phyloP scores from a whole-genome alignment of 30 jellyfish, hydroid and myxozoan species.

The Pelagia noctiluca region DNA sequence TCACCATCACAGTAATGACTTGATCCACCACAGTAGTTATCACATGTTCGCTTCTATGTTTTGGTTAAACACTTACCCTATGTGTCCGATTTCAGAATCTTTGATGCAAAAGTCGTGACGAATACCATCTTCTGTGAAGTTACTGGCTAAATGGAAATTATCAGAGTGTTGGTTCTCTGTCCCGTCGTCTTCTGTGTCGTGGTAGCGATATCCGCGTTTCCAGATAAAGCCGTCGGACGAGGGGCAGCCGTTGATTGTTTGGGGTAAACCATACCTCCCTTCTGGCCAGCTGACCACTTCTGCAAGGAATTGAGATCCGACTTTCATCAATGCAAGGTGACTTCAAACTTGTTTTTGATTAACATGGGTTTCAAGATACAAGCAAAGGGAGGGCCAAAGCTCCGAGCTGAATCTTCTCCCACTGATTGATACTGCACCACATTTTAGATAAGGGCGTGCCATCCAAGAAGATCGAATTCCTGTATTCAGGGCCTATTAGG shows the following conservation, averaged over 20 bases:
- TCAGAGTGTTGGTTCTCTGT: slow-evolving; percentile 95
- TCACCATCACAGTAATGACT: too few species aligned
- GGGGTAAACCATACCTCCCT: slow-evolving; percentile 91
- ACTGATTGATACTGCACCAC: background rate
- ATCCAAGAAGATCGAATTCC: too few species aligned
- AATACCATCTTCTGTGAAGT: slow-evolving; percentile 93
- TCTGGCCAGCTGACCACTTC: slow-evolving; percentile 78
- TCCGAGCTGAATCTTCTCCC: background rate
- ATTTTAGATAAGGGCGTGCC: background rate
- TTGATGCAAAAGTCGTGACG: slow-evolving; percentile 96
- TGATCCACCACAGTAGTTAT: too few species aligned
- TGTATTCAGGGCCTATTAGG: too few species aligned
- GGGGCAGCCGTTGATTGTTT: slow-evolving; percentile 84
- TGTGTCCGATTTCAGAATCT: slow-evolving; percentile 75
- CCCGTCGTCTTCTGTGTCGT: slow-evolving; percentile 97
- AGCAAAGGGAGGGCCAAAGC: background rate
- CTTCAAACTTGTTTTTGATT: background rate
- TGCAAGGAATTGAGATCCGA: slow-evolving; percentile 17
- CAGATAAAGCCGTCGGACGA: slow-evolving; percentile 58
- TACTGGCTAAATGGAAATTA: slow-evolving; percentile 83
- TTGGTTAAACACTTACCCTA: slow-evolving; percentile 44
- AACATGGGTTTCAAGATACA: slow-evolving; percentile 17
- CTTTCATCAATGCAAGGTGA: background rate
- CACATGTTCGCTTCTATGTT: too few species aligned
- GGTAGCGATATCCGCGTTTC: slow-evolving; percentile 92